Evolutionary conservation across 2,113 vertebrate species (phyloP).

Genomic region (Epinephelus moara): DNA sequence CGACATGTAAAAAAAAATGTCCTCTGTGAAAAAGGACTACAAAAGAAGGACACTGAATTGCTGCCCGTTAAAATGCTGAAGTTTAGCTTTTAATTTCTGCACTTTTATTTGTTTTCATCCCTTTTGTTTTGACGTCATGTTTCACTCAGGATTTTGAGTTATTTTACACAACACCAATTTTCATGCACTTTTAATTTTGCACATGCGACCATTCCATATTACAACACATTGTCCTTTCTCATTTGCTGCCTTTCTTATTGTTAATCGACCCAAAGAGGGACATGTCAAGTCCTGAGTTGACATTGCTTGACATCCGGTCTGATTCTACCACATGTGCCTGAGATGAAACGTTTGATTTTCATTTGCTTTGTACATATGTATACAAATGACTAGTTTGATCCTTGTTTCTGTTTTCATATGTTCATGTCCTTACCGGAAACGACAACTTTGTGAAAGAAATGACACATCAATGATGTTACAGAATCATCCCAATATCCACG

Average conservation of each 20-base stretch:
- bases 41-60: conserved; percentile 33
- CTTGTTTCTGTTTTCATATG: conserved; percentile 33
- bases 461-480: conserved; percentile 7
- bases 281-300: conserved; percentile 40
- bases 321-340: conserved; percentile 84
- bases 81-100: conserved; percentile 36
- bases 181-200: conserved; percentile 69
- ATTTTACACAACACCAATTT: conserved; percentile 6
- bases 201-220: conserved; percentile 46
- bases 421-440: conserved; percentile 16
- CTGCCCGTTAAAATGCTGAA: conserved; percentile 17
- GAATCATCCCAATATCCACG: conserved; percentile 20
- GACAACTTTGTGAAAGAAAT: conserved; percentile 37
- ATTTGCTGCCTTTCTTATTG: conserved; percentile 38
- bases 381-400: conserved; percentile 34
- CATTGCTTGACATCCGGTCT: conserved; percentile 63
- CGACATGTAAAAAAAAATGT: neutral
- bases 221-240: neutral
- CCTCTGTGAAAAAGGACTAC: neutral
- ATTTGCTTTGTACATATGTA: conserved; percentile 57
- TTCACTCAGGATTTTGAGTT: conserved; percentile 44
- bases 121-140: conserved; percentile 17
- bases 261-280: conserved; percentile 63
- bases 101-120: conserved; percentile 52
- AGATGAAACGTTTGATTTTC: conserved; percentile 57